Base-by-base conservation (phyloP, 2,888 invertebrate species). In the Caenorhabditis sp. region DNA sequence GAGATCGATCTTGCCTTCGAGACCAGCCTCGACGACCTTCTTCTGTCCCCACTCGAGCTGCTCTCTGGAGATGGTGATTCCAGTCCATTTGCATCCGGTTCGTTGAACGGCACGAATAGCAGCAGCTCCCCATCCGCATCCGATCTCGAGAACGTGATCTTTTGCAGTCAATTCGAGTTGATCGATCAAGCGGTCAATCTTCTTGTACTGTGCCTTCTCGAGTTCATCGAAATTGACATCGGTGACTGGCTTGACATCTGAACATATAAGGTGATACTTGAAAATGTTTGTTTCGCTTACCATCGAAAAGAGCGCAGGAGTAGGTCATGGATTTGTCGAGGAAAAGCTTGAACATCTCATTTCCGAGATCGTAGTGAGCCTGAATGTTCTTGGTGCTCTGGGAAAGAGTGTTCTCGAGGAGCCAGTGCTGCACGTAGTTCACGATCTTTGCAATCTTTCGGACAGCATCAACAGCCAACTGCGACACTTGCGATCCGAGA, bases 341-440 rank as follows among this genome's bases (percentile, higher is more conserved):
- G 70, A 89, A 89, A 64, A 87, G 64, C 58, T 86, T 76, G 84
- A 89, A 89, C 88, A 89, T 87, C 28, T 89, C 89, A 60, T 89
- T 89, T 37, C 89, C 89, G 55, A 89, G 83, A 72, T 89, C 89
- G 69, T 89, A 89, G 69, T 89, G 89, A 64, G 82, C 87, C 60
- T 84, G 78, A 18, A 86, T 86, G 61, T 86, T 86, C 68, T 81
- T 84, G 20, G 85, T 81, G 22, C 72, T 82, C 67, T 86, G 85
- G 8, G 69, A 50, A 18, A 88, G 28, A 2, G 88, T 87, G 55
- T 89, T 89, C 72, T 88, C 86, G 1, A 82, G 71, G 9, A 87
- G 76, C 64, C 83, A 71, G 62, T 89, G 88, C 51, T 84, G 87
- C n/a, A 84, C 13, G 65, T 88, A 89, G 83, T 88, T 88, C 80